These are phyloP conservation scores for Campylomormyrus numenius DNA, from an alignment of 2,113 vertebrate species.

Conservation along the genomic window DNA sequence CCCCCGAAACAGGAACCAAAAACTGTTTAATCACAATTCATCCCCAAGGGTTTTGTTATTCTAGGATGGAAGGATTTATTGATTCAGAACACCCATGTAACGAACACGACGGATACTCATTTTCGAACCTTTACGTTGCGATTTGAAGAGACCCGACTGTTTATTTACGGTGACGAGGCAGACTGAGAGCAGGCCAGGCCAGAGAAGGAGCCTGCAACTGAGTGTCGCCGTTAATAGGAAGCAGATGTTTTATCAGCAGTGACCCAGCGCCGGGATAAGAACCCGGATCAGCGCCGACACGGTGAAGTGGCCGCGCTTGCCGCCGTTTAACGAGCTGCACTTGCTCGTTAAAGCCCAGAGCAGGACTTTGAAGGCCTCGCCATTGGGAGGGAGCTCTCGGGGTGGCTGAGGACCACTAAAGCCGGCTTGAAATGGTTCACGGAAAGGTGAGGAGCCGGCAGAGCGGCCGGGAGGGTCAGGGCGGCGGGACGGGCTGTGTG, in stretches of 20 bases:
- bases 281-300: conserved; percentile 45
- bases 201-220: conserved; percentile 57
- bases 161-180: conserved; percentile 59
- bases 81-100: not conserved
- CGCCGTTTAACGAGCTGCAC: conserved; percentile 57
- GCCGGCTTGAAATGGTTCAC: conserved; percentile 48
- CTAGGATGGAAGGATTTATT: not conserved
- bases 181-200: conserved; percentile 48
- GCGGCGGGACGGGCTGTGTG: conserved; percentile 37
- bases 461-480: conserved; percentile 35
- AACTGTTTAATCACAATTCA: not conserved
- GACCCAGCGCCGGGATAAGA: conserved; percentile 46
- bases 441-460: conserved; percentile 49
- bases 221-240: conserved; percentile 59
- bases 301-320: conserved; percentile 51
- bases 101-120: not conserved
- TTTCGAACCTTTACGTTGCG: conserved; percentile 43
- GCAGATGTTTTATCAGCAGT: conserved; percentile 61
- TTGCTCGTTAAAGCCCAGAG: conserved; percentile 46
- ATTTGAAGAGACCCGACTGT: conserved; percentile 51
- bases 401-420: conserved; percentile 33
- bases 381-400: conserved; percentile 3
- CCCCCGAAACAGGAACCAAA: not conserved
- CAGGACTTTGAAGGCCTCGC: conserved; percentile 32
- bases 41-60: not conserved